Evolutionary conservation across 1,140 invertebrate genomes (phyloP), one percentile per base, ranked within the genome.

Genomic region (Plectrocnemia conspersa): DNA sequence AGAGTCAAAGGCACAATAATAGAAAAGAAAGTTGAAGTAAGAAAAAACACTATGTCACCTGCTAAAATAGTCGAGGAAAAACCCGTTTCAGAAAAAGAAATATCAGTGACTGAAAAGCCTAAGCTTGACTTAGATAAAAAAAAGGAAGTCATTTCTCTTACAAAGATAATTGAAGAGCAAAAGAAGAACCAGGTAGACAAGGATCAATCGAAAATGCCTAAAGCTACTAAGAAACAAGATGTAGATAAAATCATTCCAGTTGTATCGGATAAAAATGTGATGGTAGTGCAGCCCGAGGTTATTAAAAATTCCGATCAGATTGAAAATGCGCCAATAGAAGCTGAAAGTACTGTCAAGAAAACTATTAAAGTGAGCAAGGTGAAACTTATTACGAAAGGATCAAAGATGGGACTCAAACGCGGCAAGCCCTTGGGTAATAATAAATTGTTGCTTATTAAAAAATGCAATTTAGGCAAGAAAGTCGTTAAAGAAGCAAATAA

Each of bases 1-100:
- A 66, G 74, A 62, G 74, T 76, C 7, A 76, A 76, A 64, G 74
- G 72, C 5, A 76, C 73, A 19, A 61, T 76, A 19, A 71, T 76
- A 53, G 72, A 74, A 62, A 76, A 74, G 7, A 61, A 71, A 58
- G 54, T 63, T 2, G 73, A 76, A 35, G 47, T 64, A 11, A 73
- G 73, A 63, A 75, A 74, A 35, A 40, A 33, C 4, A 25, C 16
- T 15, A 1, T 40, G 11, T 49, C 54, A 2, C 58, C 45, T 16
- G 25, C 48, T 13, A 54, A 41, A 35, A 54, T 24, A 27, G 27
- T 53, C 7, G 58, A 53, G 7, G 59, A 61, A 42, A 57, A 56
- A 16, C n/a, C 6, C 9, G 9, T 16, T 2, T 1, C 21, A 1
- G 46, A 56, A 29, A 55, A 47, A 19, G 16, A 23, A 9, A 2